Evolutionary conservation across 2,888 invertebrate genomes (phyloP).

Genomic region (Drosophila tanythrix): DNA sequence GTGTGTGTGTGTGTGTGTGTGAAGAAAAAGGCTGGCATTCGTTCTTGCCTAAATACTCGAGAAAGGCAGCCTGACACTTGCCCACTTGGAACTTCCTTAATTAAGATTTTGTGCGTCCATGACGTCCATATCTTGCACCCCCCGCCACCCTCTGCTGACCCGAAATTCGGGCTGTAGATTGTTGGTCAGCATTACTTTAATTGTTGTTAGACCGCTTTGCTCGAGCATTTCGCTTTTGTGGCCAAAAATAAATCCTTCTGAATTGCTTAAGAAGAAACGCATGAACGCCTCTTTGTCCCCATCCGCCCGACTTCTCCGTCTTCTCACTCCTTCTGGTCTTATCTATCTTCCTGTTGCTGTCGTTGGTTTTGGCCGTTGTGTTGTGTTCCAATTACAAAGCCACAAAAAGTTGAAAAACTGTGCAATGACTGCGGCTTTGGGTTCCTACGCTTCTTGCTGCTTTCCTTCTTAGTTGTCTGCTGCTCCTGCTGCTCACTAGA

Average conservation of each 20-base stretch:
- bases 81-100: constrained; percentile 80
- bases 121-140: constrained; percentile 3
- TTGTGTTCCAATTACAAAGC: constrained; percentile 80
- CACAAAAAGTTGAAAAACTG: constrained; percentile 80
- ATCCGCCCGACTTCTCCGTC: not conserved
- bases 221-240: constrained; percentile 71
- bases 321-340: constrained; percentile 25
- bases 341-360: constrained; percentile 61
- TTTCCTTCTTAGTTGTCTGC: constrained; percentile 3
- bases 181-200: constrained; percentile 80
- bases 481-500: constrained; percentile 46
- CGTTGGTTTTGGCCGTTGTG: constrained; percentile 63
- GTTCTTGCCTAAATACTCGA: constrained; percentile 1
- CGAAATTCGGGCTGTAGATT: constrained; percentile 44
- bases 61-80: constrained; percentile 49
- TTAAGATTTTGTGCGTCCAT: constrained; percentile 78
- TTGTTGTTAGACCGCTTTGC: constrained; percentile 74
- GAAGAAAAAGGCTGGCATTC: constrained; percentile 43
- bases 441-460: constrained; percentile 1
- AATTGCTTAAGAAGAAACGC: constrained; percentile 75
- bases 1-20: constrained; percentile 37
- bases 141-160: constrained; percentile 45
- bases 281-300: constrained; percentile 65
- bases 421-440: constrained; percentile 71
- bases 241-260: constrained; percentile 77